These are phyloP conservation scores for Potorous gilbertii DNA, from an alignment of 2,797 vertebrate genomes.

Conservation along the genomic window DNA sequence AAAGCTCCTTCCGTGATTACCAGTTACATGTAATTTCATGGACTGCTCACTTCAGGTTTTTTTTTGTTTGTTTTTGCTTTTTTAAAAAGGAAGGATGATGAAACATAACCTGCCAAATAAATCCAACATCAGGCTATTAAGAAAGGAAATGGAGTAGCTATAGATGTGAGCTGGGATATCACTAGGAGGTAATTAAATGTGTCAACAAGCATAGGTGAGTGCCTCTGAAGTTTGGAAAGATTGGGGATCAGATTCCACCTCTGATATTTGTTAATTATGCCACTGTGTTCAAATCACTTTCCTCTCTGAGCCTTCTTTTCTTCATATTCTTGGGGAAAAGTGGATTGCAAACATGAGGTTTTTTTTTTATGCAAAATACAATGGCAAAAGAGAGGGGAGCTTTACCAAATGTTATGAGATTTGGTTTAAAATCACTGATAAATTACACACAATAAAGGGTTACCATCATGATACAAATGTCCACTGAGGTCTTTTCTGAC, in stretches of 20 bases:
- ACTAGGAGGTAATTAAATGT: neutral
- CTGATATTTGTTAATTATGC: neutral
- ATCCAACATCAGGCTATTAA: neutral
- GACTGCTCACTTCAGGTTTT: slow-evolving; percentile 16
- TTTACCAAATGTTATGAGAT: neutral
- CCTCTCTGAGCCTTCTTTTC: neutral
- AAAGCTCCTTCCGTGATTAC: slow-evolving; percentile 45
- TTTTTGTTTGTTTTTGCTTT: neutral
- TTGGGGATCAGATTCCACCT: neutral
- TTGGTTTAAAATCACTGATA: neutral
- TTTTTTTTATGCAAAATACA: neutral
- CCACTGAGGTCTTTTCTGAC: neutral
- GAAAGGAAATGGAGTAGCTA: neutral
- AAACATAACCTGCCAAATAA: neutral
- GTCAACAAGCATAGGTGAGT: neutral
- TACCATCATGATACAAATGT: neutral
- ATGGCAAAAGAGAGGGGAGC: neutral
- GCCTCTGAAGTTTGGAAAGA: neutral
- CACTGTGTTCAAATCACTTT: neutral
- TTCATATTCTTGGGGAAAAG: neutral
- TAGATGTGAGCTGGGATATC: neutral
- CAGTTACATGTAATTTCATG: neutral
- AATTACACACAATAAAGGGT: neutral
- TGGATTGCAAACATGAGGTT: neutral
- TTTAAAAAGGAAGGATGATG: neutral